Evolutionary conservation across 2,113 vertebrate genomes (phyloP), one percentile per base, ranked within the genome.

Genomic region (Callipepla squamata): DNA sequence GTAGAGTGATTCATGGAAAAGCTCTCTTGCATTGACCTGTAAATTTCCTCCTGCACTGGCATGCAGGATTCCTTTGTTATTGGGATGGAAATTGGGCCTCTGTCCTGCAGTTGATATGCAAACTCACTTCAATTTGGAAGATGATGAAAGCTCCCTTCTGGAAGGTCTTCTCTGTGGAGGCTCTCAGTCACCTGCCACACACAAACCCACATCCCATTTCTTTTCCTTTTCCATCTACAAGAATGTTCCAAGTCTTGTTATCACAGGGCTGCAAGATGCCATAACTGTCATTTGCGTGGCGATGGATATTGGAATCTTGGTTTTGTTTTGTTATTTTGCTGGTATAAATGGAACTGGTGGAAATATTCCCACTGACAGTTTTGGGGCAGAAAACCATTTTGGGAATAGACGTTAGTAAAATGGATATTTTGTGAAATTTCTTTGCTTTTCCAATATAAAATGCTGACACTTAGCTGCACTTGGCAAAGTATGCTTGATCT

Each of bases 31-130:
- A 89, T 17, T 88, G 90, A 94, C 94, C 94, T 84, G 87, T 85
- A 81, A 83, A 92, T 94, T 96, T 83, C 57, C 65, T 68, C 90
- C 76, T 62, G 53, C 74, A 50, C 15, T 78, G 73, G 47, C 51
- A 73, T 45, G 57, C 68, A 75, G 87, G 79, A 74, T 78, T 92
- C 80, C 50, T 94, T 90, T 92, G 69, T 61, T 79, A 90, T 26
- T 92, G 95, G 92, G 92, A 94, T 30, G 65, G 80, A 93, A 95
- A 91, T 88, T 40, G 76, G 32, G 83, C 69, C 93, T 91, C 95
- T 96, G 95, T 92, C 95, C 76, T 88, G 66, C 82, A 62, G 87
- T 88, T 95, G 93, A 96, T 96, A 96, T 87, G 93, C 91, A 94
- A 80, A 92, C 62, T 58, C 75, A 90, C 66, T 81, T 89, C 87